Evolutionary conservation across 2,888 invertebrate species (phyloP), one percentile per base, ranked within the genome.

Genomic region (Kryphioiulus occultus): DNA sequence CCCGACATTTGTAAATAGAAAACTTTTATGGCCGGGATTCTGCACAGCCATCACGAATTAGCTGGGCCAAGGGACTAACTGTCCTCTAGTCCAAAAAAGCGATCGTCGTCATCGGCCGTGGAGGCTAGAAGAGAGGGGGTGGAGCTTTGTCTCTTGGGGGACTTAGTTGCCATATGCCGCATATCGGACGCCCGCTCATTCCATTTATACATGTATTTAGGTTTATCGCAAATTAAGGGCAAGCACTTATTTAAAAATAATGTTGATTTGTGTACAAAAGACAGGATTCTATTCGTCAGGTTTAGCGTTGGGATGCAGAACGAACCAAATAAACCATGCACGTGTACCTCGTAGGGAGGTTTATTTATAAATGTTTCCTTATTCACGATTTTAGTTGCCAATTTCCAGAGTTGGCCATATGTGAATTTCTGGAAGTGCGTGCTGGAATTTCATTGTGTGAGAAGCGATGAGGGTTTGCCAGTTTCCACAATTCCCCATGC

Each of bases 151-250:
- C 78, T 78, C 78, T 30, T 15, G 78, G 78, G 68, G 78, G 78
- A 78, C 78, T 78, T 78, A 78, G 26, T 78, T 78, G 78, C 78
- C 78, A 78, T 78, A 78, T 78, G 78, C 78, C 78, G 78, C 78
- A 78, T 78, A 78, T 78, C 78, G 78, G 78, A 78, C 78, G 78
- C 78, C 78, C 78, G 78, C 78, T 78, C 78, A 78, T 78, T 78
- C 78, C 78, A 78, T 78, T 78, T 78, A 78, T 78, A 78, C 78
- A 78, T 78, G 78, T 78, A 78, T 78, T 78, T 78, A 78, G 78
- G 78, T 78, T 78, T 78, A 78, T 78, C 78, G 78, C 78, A 78
- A 78, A 78, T 30, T 78, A 78, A 78, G 78, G 78, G 78, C 26
- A 78, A 78, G 78, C 78, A 78, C 78, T 78, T 78, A 78, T 78